Conservation (phyloP, 2,888 invertebrate genomes). For the Halocaridina rubra region DNA sequence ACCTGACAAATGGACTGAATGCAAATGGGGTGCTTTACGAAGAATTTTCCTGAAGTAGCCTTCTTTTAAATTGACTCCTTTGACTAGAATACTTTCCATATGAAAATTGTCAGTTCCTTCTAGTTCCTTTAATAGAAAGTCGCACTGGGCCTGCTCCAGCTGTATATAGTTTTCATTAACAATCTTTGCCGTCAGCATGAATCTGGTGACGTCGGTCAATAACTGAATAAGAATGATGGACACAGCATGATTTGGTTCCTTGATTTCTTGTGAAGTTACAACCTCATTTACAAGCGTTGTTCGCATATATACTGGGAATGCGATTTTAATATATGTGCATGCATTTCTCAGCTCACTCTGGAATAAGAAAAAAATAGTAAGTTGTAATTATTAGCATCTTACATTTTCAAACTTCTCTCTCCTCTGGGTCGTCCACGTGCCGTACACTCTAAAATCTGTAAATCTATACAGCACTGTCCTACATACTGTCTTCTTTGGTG, state of each 20-base stretch:
- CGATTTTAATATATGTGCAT: background rate
- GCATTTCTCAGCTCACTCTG: background rate
- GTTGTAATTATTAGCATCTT: no score
- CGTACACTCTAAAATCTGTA: no score
- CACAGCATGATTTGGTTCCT: background rate
- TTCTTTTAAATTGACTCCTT: background rate
- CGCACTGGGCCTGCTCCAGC: background rate
- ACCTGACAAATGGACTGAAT: background rate
- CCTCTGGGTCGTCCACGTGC: no score
- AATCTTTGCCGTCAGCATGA: background rate
- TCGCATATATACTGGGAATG: background rate
- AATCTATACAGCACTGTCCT: no score
- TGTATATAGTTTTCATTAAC: background rate
- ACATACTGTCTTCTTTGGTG: no score
- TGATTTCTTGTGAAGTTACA: background rate
- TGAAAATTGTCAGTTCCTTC: background rate
- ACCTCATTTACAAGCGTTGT: background rate
- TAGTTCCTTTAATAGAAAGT: background rate
- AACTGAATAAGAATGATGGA: background rate
- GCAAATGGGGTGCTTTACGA: background rate
- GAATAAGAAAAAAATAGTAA: background rate
- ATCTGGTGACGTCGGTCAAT: background rate
- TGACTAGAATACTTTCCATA: background rate
- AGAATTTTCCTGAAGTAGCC: background rate
- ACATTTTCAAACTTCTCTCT: no score